phyloP scores from a whole-genome alignment of 2,113 vertebrate species.

The Xenus cinereus region DNA sequence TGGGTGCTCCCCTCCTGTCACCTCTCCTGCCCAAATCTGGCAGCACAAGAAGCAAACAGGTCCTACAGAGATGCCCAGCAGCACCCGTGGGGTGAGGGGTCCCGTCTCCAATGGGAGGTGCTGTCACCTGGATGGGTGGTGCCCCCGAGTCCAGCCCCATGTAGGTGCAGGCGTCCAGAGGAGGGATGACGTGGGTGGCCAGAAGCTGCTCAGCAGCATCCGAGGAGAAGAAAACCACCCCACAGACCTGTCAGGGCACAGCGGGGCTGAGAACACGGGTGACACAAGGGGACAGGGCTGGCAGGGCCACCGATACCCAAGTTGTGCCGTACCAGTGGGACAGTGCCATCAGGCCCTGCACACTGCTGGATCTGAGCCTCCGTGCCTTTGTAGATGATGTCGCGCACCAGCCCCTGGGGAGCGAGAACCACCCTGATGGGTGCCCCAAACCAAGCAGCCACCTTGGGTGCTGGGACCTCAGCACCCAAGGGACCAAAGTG shows the following conservation, averaged over 20 bases:
- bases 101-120: accelerated
- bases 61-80: not conserved
- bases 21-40: not conserved
- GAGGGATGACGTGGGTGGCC: slow-evolving; percentile 86
- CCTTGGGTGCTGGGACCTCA: not conserved
- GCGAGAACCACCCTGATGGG: not conserved
- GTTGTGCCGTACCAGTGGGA: slow-evolving; percentile 79
- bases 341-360: slow-evolving; percentile 76
- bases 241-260: slow-evolving; percentile 82
- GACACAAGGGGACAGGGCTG: accelerated
- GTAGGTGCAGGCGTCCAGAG: slow-evolving; percentile 94
- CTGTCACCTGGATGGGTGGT: slow-evolving; percentile 84
- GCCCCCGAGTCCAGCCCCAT: slow-evolving; percentile 93
- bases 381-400: slow-evolving; percentile 87
- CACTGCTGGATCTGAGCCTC: slow-evolving; percentile 78
- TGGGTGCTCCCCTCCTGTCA: not conserved
- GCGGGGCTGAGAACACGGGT: not conserved
- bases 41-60: not conserved
- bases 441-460: not conserved
- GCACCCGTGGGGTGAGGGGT: accelerated
- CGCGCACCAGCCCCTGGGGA: slow-evolving; percentile 76
- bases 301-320: accelerated
- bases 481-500: not conserved
- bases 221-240: slow-evolving; percentile 89
- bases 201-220: slow-evolving; percentile 87